Evolutionary conservation across 2,797 vertebrate species (phyloP), one percentile per base, ranked within the genome.

Genomic region (Peromyscus aztecus): DNA sequence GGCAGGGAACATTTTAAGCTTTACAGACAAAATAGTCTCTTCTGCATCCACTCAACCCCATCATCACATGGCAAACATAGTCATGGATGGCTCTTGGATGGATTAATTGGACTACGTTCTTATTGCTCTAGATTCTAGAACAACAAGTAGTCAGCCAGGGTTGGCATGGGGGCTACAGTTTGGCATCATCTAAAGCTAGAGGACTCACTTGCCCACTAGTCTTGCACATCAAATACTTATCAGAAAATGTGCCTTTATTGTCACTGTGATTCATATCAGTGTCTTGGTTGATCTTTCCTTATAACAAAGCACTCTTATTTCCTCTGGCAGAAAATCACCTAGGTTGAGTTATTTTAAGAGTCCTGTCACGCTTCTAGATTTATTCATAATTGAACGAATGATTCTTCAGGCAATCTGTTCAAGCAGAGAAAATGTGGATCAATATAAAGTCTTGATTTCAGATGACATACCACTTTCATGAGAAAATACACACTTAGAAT

Each of bases 241-340:
- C 40, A 8, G 17, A 82, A 91, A 95, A 91, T 57, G 21, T 78
- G 23, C 1, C 31, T 5, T 92, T 59, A 77, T 27, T 24, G 46
- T 73, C 24, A 12, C 46, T 40, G 49, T 4, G 21, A 86, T 55
- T 89, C 21, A 52, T 0, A 73, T 37, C 57, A 43, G 96, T 80
- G 34, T 77, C 4, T 7, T 5, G 24, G 34, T 3, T 27, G 82
- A 40, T 78, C 52, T 84, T 95, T 89, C 34, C 69, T 73, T 80
- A 82, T 37, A 84, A 90, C 2, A 61, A 94, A 46, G 31, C 10
- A 80, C 34, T 94, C 34, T 49, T 90, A 27, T 34, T 76, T 91
- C 67, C 37, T 75, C 57, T 29, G 34, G 57, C 43, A 96, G 93
- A 95, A 96, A 95, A 91, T 21, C n/a, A 94, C n/a, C 67, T 43